A percentile compares a stretch with the other conserved stretches of the same genome.
These are phyloP conservation scores for Polydrusus cervinus DNA, from an alignment of 2,888 invertebrate genomes.

Conservation along the genomic window DNA sequence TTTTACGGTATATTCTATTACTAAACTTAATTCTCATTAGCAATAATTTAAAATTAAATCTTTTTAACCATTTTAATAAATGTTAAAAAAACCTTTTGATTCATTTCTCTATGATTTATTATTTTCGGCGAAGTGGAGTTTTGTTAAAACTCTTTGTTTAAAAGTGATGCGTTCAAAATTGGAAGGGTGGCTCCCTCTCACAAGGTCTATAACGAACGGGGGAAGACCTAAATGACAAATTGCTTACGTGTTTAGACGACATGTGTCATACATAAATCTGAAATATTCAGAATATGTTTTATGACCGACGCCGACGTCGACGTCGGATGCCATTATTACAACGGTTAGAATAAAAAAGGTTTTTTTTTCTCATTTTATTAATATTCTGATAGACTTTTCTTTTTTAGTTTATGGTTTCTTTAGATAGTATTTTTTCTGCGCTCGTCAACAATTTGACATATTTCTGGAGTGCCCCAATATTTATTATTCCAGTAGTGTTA, in stretches of 20 bases:
- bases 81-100: neutral
- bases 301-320: conserved; percentile 36
- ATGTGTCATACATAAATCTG: conserved; percentile 54
- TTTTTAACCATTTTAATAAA: no score
- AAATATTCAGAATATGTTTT: conserved; percentile 46
- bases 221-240: conserved; percentile 52
- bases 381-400: conserved; percentile 8
- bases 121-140: conserved; percentile 8
- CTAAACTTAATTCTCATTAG: no score
- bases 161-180: conserved; percentile 36
- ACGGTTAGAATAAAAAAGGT: conserved; percentile 15
- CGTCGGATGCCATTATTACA: conserved; percentile 35
- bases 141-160: conserved; percentile 38
- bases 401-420: neutral
- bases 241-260: conserved; percentile 54
- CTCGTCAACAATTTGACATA: no score
- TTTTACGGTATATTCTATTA: no score
- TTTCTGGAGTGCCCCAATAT: no score
- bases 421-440: neutral
- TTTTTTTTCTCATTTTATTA: conserved; percentile 6
- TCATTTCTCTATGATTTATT: conserved; percentile 12
- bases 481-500: no score
- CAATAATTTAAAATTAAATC: no score
- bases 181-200: conserved; percentile 41
- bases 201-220: conserved; percentile 46